Evolutionary conservation across 2,888 invertebrate species (phyloP).

Genomic region (Caenorhabditis panamensis): DNA sequence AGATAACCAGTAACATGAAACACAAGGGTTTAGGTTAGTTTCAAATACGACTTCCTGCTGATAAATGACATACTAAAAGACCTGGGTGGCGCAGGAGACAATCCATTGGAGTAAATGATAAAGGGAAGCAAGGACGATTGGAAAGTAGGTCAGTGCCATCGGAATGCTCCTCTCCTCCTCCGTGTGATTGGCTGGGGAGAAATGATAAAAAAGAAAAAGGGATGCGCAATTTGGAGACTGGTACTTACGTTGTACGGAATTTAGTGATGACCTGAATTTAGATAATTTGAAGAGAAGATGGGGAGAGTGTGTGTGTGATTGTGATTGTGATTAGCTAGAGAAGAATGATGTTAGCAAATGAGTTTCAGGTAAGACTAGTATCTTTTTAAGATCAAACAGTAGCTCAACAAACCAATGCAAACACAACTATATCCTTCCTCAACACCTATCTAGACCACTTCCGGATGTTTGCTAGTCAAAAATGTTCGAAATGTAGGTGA

Average conservation of each 20-base stretch:
- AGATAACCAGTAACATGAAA: slow-evolving; percentile 10
- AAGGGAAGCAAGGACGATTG: slow-evolving; percentile 47
- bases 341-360: not conserved
- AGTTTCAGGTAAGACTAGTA: too few species aligned
- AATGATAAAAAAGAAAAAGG: slow-evolving; percentile 36
- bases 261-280: slow-evolving; percentile 54
- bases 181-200: slow-evolving; percentile 19
- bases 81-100: not conserved
- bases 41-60: slow-evolving; percentile 42
- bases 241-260: slow-evolving; percentile 53
- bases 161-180: slow-evolving; percentile 55
- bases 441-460: too few species aligned
- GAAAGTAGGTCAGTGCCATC: slow-evolving; percentile 65
- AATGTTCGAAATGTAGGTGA: not conserved
- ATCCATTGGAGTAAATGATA: slow-evolving; percentile 11
- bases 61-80: slow-evolving; percentile 46
- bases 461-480: too few species aligned
- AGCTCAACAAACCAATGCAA: too few species aligned
- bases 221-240: slow-evolving; percentile 52
- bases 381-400: too few species aligned
- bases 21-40: slow-evolving; percentile 11
- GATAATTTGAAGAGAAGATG: slow-evolving; percentile 21
- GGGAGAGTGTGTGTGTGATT: too few species aligned
- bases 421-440: too few species aligned
- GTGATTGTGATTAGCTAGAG: not conserved